Evolutionary conservation across 2,888 invertebrate genomes (phyloP).

Genomic region (Brachypterus glaber): DNA sequence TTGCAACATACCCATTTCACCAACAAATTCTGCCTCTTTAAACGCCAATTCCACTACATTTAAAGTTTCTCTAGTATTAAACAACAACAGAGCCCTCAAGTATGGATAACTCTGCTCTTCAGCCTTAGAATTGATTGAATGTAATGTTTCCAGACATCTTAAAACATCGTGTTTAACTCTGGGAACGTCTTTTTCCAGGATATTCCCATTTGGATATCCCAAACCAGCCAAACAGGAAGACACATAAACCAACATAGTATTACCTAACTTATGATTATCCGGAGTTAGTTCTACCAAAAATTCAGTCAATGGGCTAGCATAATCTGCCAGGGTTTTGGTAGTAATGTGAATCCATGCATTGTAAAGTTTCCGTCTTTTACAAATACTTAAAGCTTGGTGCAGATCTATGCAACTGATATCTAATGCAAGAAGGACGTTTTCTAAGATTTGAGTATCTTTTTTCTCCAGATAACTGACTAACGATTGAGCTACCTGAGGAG

Average conservation of each 20-base stretch:
- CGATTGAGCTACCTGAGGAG: conserved; percentile 62
- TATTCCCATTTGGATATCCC: conserved; percentile 69
- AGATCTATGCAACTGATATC: conserved; percentile 68
- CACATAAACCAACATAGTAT: conserved; percentile 75
- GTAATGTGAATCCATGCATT: conserved; percentile 68
- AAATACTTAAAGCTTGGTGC: conserved; percentile 52
- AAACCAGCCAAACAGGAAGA: conserved; percentile 81
- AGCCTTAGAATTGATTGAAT: conserved; percentile 52
- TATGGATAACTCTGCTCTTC: conserved; percentile 61
- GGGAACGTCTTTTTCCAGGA: conserved; percentile 51
- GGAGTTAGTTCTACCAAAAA: conserved; percentile 47
- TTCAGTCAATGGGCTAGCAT: conserved; percentile 62
- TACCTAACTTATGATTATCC: conserved; percentile 56
- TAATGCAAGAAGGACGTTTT: conserved; percentile 61
- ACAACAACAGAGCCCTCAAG: conserved; percentile 62
- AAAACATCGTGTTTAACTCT: conserved; percentile 67
- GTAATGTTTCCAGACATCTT: conserved; percentile 57
- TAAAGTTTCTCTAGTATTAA: conserved; percentile 76
- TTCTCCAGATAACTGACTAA: conserved; percentile 59
- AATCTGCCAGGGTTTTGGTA: conserved; percentile 67
- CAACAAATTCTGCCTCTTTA: conserved; percentile 68
- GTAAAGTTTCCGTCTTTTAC: conserved; percentile 51
- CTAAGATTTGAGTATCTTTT: conserved; percentile 50
- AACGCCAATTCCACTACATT: conserved; percentile 80
- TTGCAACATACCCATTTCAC: conserved; percentile 60